A percentile compares a stretch with the other conserved stretches of the same genome.
Conservation (phyloP, 2,113 vertebrate genomes). For the Tachysurus vachellii region DNA sequence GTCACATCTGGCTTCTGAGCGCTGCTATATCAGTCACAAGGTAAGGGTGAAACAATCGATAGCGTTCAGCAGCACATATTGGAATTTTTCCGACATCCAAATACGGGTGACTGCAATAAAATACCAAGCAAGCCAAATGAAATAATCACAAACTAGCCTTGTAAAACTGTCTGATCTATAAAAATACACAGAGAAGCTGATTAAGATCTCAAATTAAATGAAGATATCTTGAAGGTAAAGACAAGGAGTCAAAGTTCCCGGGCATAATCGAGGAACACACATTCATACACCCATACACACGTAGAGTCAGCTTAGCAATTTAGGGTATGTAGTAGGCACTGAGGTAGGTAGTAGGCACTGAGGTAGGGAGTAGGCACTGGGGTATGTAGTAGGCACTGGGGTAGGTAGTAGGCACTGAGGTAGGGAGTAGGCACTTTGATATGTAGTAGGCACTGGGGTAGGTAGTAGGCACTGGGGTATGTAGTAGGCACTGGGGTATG, state of each 20-base stretch:
- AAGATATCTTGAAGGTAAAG: background rate
- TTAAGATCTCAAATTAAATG: background rate
- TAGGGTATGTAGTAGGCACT: no score
- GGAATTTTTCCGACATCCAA: constrained; percentile 11
- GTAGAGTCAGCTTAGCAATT: background rate
- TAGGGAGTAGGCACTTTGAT: no score
- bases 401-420: no score
- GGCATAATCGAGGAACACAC: background rate
- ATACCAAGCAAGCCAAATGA: background rate
- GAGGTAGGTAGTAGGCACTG: no score
- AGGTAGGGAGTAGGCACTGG: no score
- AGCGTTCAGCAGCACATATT: background rate
- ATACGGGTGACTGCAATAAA: background rate
- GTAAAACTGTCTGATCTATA: background rate
- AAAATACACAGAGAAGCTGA: background rate
- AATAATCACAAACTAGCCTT: constrained; percentile 5
- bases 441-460: no score
- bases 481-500: no score
- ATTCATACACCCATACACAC: no score
- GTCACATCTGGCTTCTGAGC: constrained; percentile 5
- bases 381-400: no score
- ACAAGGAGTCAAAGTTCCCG: background rate
- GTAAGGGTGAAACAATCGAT: background rate
- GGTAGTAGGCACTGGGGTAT: no score
- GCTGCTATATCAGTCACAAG: constrained; percentile 15